phyloP scores from a whole-genome alignment of 2,888 invertebrate species.

The Hirtodrosophila cameraria region DNA sequence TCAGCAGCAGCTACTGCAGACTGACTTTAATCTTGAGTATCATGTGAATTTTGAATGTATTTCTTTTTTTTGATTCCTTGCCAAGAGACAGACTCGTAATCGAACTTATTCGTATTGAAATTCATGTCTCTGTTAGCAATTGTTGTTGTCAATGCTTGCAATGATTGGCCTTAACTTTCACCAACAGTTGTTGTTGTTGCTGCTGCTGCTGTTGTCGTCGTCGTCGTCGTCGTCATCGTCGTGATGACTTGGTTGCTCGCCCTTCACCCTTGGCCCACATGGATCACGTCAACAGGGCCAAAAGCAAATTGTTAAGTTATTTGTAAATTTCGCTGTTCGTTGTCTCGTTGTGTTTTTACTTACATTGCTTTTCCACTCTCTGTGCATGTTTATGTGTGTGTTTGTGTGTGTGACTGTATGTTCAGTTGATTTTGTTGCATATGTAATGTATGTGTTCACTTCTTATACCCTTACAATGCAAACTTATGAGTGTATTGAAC shows the following conservation, averaged over 20 bases:
- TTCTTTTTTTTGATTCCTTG: constrained; percentile 21
- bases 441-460: background rate
- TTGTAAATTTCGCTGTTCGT: constrained; percentile 69
- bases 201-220: constrained; percentile 13
- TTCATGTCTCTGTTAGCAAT: constrained; percentile 76
- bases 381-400: background rate
- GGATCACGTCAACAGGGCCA: constrained; percentile 54
- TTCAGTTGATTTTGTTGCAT: constrained; percentile 46
- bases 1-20: constrained; percentile 28
- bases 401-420: constrained; percentile 23
- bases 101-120: constrained; percentile 63
- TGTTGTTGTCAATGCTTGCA: constrained; percentile 61
- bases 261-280: constrained; percentile 52
- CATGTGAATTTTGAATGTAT: constrained; percentile 55
- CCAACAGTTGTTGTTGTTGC: constrained; percentile 39
- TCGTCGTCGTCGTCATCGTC: constrained; percentile 49
- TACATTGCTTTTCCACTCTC: constrained; percentile 9
- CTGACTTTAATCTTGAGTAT: constrained; percentile 38
- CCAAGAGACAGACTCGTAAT: constrained; percentile 29
- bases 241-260: constrained; percentile 66
- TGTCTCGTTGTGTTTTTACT: constrained; percentile 37
- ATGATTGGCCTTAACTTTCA: constrained; percentile 78
- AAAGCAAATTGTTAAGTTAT: constrained; percentile 79
- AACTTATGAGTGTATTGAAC: background rate
- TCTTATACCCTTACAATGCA: constrained; percentile 16